Evolutionary conservation across 2,113 vertebrate species (phyloP), one percentile per base, ranked within the genome.

Genomic region (Nansenia antarctica): DNA sequence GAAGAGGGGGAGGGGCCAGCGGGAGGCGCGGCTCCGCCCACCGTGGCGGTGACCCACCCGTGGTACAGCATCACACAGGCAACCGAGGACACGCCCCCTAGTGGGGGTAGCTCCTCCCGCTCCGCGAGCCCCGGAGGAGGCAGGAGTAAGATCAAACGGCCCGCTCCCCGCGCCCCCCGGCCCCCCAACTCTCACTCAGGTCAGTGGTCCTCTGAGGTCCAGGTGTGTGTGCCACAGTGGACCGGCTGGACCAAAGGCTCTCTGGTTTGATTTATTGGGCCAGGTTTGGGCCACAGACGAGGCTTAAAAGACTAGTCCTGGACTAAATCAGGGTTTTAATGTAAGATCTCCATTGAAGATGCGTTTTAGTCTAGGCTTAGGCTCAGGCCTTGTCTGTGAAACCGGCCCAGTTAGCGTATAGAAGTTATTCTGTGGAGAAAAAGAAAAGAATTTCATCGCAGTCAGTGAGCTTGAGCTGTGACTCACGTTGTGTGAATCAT

Each of bases 21-120:
- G 37, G 82, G 77, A 0, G 1, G 32, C 15, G 79, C 58, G 0
- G 62, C 78, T 2, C 81, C 80, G 3, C 3, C 86, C 20, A 30
- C 85, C 0, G 35, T 85, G 11, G 77, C 77, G 62, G 75, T 90
- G 3, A 86, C 83, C 71, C 98, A 99, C 73, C 98, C 98, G 0
- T 99, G 98, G 98, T 99, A 98, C 0, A 87, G 94, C 79, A 99
- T 99, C 91, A 95, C 93, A 1, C 80, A 49, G 58, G 61, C 64
- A 0, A 57, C 84, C 2, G 90, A 91, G 1, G 84, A 85, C 15
- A 54, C 76, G 0, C 75, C 84, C 26, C 72, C 82, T 0, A 63
- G 72, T 20, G 82, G 37, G 27, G 80, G 71, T 32, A 81, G 81
- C 72, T 78, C 84, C 0, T 81, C 88, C 37, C 71, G 79, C n/a